Conservation (phyloP, 2,797 vertebrate genomes). For the Petrocephalus sullivani region DNA sequence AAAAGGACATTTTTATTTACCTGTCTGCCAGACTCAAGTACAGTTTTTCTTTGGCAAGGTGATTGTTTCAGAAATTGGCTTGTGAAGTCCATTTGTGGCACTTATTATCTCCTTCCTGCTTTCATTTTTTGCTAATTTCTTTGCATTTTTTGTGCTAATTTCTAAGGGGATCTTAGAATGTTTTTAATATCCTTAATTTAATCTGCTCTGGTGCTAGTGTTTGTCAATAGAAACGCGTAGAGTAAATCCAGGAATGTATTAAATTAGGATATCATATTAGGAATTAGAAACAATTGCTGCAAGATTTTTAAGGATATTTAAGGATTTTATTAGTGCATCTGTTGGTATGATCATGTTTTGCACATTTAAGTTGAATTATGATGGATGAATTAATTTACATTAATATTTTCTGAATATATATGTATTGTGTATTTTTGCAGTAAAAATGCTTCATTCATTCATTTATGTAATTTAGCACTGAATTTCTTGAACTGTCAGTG, state of each 20-base stretch:
- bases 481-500: background rate
- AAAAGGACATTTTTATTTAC: constrained; percentile 17
- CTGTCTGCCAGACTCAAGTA: background rate
- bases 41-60: background rate
- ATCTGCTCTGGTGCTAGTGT: background rate
- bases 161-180: background rate
- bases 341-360: background rate
- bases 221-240: background rate
- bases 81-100: background rate
- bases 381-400: background rate
- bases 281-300: background rate
- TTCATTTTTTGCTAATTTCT: background rate
- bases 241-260: background rate
- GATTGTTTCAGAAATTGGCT: background rate
- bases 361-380: background rate
- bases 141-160: background rate
- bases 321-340: background rate
- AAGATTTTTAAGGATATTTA: background rate
- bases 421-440: background rate
- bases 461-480: background rate
- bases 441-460: background rate
- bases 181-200: background rate
- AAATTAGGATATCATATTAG: background rate
- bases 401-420: background rate
- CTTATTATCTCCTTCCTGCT: background rate